Base-by-base conservation (phyloP, 2,113 vertebrate species). In the Hirundichthys speculiger region DNA sequence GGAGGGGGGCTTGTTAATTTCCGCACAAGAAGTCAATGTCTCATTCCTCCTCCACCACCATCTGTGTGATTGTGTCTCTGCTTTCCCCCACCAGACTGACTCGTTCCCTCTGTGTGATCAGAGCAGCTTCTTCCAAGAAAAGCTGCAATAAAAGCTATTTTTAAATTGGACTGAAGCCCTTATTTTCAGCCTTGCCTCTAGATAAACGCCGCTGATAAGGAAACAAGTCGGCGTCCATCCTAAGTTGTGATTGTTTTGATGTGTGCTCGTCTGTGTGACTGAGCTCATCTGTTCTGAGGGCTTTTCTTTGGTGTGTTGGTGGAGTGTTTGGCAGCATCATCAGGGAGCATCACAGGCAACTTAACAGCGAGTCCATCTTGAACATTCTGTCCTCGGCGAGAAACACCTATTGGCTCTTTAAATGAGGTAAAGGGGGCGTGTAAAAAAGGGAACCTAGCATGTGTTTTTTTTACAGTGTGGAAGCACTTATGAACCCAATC, bases 131-230 rank as follows among this genome's bases (percentile, higher is more conserved):
- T 72, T 20, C 24, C 47, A 43, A 75, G 74, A 79, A 64, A 83
- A 65, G 57, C 74, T 84, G 80, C 77, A 91, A 92, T 90, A 85
- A 90, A 90, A 77, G 73, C 61, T 88, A 89, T 91, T 92, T 91
- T 91, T 89, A 86, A 91, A 85, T 63, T 30, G n/a, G 56, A 84
- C 27, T 55, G n/a, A 77, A 56, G 25, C 53, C 13, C 18, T 73
- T 80, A 20, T 73, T 80, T 73, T 42, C 24, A 58, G 19, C 48
- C 64, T 24, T 50, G 65, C 62, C 55, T 49, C 30, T 3, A 21
- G 47, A 68, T 67, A 55, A n/a, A 39, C 8, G 1, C 19, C 47
- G 6, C 40, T 60, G 70, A 66, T 41, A 47, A 51, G 49, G 25
- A 4, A 16, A 46, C 16, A 18, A 5, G 34, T 21, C 73, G 65